Evolutionary conservation across 2,888 invertebrate species (phyloP).

Genomic region (Epistrophella euchroma): DNA sequence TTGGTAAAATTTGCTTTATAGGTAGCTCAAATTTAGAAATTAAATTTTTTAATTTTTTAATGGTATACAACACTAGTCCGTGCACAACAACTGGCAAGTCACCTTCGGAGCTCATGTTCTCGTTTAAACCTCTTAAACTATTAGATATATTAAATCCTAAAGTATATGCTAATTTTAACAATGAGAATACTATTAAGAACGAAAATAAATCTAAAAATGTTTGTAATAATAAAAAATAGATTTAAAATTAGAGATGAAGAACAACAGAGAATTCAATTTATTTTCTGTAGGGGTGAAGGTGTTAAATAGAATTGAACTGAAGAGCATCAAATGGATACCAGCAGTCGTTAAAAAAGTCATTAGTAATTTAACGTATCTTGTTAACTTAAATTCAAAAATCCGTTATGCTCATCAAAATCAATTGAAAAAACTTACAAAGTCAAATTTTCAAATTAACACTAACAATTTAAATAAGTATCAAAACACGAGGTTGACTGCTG

Average conservation of each 20-base stretch:
- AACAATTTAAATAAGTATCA: neutral
- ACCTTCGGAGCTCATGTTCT: constrained; percentile 22
- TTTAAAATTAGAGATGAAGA: neutral
- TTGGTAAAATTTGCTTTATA: constrained; percentile 14
- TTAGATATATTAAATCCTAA: constrained; percentile 27
- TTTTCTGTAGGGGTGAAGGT: constrained; percentile 29
- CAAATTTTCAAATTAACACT: neutral
- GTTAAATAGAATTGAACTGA: constrained; percentile 12
- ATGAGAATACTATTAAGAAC: neutral
- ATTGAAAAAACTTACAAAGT: neutral
- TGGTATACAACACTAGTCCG: constrained; percentile 21
- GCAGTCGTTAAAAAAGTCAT: constrained; percentile 31
- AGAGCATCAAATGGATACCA: constrained; percentile 27
- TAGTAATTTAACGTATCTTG: constrained; percentile 32
- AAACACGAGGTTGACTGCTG: neutral
- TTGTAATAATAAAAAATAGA: neutral
- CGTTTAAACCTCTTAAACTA: constrained; percentile 22
- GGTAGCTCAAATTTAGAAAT: constrained; percentile 17
- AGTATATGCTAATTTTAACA: neutral
- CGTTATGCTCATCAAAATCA: constrained; percentile 34
- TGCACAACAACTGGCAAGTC: constrained; percentile 17
- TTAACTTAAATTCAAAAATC: constrained; percentile 31
- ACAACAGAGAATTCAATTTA: neutral
- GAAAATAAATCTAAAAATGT: too few species aligned
- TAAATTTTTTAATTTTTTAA: constrained; percentile 27